Evolutionary conservation across 1,140 invertebrate genomes (phyloP), one percentile per base, ranked within the genome.

Genomic region (Coptotermes formosanus): DNA sequence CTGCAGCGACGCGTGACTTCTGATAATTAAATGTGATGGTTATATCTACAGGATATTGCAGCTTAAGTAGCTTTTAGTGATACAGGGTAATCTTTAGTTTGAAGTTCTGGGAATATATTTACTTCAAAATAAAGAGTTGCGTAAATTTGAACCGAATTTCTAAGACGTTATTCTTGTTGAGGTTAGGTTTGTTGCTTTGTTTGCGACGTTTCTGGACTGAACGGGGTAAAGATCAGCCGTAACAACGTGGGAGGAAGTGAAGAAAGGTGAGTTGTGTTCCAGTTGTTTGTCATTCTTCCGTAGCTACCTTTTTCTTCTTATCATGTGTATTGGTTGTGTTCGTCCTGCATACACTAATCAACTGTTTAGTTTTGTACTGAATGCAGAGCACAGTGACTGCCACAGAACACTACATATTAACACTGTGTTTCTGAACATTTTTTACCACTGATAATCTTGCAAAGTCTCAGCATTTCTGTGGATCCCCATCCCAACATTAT

Each of bases 171-270:
- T 75, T 75, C 25, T 30, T 75, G 64, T 75, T 75, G 64, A 75
- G 25, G 64, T 75, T 75, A 30, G 64, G n/a, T 75, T 75, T 75
- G 64, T 75, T 75, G 64, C n/a, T 75, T 75, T 14, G 7, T 75
- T 25, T 30, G 64, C 25, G 2, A 75, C 25, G 30, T 75, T 75
- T 75, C 64, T 9, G 64, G 25, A 30, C 9, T 75, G 6, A 75
- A 19, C 19, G 21, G 19, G 59, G 59, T 64, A 23, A 21, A 21
- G 21, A 16, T 14, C n/a, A 75, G n/a, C 64, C 64, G 64, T 75
- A 75, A 75, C 64, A 75, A 75, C 64, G 64, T 75, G 64, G 64
- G 64, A 75, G 64, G 64, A 75, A 30, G 25, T 75, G 64, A 75
- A 75, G 64, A 75, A 75, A 75, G 64, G 64, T 75, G 14, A 75